Percentiles rank a stretch among this genome's conserved stretches.
phyloP scores from a whole-genome alignment of 1,140 invertebrate genomes.

The Steinernema feltiae region DNA sequence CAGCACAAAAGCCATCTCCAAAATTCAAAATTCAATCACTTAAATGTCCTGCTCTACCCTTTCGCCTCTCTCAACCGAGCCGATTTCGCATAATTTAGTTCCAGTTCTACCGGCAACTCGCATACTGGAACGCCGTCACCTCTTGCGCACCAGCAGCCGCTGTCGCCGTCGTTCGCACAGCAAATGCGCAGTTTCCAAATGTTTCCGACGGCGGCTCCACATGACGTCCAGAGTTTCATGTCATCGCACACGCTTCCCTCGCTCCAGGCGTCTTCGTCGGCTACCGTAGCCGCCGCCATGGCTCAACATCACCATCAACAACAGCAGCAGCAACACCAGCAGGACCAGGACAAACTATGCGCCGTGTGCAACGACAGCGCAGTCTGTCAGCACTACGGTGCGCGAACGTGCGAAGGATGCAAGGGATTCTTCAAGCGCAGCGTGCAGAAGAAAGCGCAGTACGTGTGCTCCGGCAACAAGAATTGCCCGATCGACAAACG shows the following conservation, averaged over 20 bases:
- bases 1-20: too few species aligned
- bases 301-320: too few species aligned
- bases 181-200: not conserved
- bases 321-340: not conserved
- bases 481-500: conserved; percentile 97
- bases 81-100: conserved; percentile 3
- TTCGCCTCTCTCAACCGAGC: not conserved
- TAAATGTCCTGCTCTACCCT: not conserved
- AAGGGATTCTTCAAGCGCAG: conserved; percentile 79
- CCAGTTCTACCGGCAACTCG: conserved; percentile 8
- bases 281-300: not conserved
- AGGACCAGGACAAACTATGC: conserved; percentile 67
- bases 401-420: conserved; percentile 88
- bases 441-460: conserved; percentile 96
- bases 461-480: conserved; percentile 93
- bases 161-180: not conserved
- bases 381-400: conserved; percentile 93
- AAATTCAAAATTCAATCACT: not conserved
- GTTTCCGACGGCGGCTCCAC: not conserved
- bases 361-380: conserved; percentile 97
- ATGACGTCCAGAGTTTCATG: conserved; percentile 8
- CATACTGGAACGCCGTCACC: not conserved
- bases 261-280: not conserved
- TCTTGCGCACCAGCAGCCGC: conserved; percentile 6
- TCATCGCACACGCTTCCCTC: not conserved